These are phyloP conservation scores for Dysidea cf. avara DNA, from an alignment of 37 sponge, comb jelly and placozoan species.

Conservation along the genomic window DNA sequence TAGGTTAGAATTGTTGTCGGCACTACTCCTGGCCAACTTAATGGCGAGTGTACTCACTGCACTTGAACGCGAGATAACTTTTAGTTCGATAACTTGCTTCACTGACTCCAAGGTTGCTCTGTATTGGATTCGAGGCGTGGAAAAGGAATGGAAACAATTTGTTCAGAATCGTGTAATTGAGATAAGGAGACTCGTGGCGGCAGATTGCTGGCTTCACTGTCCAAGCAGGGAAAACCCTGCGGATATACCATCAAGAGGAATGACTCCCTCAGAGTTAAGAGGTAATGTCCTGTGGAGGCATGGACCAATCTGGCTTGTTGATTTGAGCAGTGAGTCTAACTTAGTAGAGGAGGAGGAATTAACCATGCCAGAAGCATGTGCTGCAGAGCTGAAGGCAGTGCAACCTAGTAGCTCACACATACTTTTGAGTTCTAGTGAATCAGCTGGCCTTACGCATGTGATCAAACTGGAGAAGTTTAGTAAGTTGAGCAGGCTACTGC, in stretches of 20 bases:
- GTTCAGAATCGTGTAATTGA: slow-evolving; percentile 29
- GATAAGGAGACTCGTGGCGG: neutral
- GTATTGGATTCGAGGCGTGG: slow-evolving; percentile 16
- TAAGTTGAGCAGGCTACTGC: slow-evolving; percentile 10
- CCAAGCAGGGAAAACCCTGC: slow-evolving; percentile 13
- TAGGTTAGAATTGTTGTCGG: no score
- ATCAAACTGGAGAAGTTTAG: slow-evolving; percentile 25
- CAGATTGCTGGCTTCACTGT: slow-evolving; percentile 15
- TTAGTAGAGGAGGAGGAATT: no score
- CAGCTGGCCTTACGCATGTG: neutral
- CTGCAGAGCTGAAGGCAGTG: slow-evolving; percentile 13
- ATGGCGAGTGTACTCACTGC: no score
- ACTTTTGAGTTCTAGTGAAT: no score
- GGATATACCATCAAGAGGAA: slow-evolving; percentile 28
- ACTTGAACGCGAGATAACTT: no score
- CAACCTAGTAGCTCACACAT: no score
- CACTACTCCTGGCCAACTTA: no score
- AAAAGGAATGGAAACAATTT: slow-evolving; percentile 29
- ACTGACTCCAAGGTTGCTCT: no score
- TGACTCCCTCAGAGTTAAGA: slow-evolving; percentile 4
- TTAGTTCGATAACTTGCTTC: no score
- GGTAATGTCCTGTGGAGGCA: slow-evolving; percentile 10
- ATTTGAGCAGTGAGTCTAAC: no score
- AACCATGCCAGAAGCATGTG: slow-evolving; percentile 20
- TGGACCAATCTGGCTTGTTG: slow-evolving; percentile 23